Base-by-base conservation (phyloP, 2,113 vertebrate species). In the Suncus etruscus region DNA sequence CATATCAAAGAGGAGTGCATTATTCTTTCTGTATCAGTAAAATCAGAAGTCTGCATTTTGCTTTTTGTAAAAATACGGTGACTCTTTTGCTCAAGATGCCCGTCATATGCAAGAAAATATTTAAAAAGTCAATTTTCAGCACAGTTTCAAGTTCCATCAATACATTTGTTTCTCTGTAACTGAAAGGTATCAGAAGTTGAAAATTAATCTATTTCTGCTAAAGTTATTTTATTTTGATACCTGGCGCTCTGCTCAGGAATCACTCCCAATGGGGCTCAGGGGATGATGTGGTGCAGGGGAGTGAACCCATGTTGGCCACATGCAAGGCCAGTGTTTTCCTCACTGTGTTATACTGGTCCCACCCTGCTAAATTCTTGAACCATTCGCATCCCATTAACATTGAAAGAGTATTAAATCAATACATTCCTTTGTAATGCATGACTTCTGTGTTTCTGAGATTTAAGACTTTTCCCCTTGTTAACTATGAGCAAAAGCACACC, bases 1-100 rank as follows among this genome's bases (percentile, higher is more conserved):
- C 48, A 81, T 92, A 94, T 70, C 32, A 93, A 93, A 80, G 47
- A 48, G 61, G 58, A 94, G 72, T 92, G 8, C 86, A 58, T 91
- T 86, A 68, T 92, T 96, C 75, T 95, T 94, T 94, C 18, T 81
- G 50, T 88, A 72, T 83, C 86, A 87, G 80, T 94, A 87, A 94
- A 95, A 90, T 95, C 39, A 72, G 39, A 94, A 92, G 75, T 50
- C 61, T 95, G 27, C 11, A 61, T 91, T 92, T 89, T 93, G 61
- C n/a, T 92, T 93, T 95, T 78, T 90, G 78, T 80, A 91, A 93
- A 95, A 84, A 84, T 74, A 85, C 31, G 25, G 32, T 29, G 70
- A 54, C 69, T 88, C 15, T 84, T 14, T 91, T 90, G 87, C 54
- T 94, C 61, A 90, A 86, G 70, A 87, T 91, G 31, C 29, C 58